Evolutionary conservation across 2,113 vertebrate species (phyloP).

Genomic region (Pachyramphus minor): DNA sequence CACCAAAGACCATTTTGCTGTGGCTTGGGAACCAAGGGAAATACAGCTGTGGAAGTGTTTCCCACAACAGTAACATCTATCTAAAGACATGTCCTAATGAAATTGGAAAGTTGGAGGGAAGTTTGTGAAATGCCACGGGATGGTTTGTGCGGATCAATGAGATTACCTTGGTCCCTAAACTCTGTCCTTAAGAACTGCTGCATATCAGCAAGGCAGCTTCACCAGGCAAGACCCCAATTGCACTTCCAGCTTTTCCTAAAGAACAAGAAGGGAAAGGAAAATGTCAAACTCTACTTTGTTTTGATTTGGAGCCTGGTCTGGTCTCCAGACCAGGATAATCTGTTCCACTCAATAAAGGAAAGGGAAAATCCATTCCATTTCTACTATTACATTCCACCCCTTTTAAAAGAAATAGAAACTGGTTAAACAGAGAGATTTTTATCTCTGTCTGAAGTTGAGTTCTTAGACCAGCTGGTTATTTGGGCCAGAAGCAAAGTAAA

Average conservation of each 20-base stretch:
- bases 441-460: background rate
- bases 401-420: background rate
- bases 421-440: background rate
- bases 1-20: background rate
- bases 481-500: background rate
- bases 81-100: background rate
- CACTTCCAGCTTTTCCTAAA: background rate
- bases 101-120: background rate
- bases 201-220: background rate
- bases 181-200: background rate
- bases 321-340: conserved; percentile 6
- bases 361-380: background rate
- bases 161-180: background rate
- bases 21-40: background rate
- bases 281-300: background rate
- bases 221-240: conserved; percentile 32
- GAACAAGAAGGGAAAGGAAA: background rate
- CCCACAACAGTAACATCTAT: background rate
- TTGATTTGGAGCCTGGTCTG: background rate
- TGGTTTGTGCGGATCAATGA: background rate
- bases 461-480: background rate
- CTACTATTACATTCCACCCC: background rate
- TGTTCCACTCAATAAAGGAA: background rate
- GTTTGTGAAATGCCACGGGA: background rate
- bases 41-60: background rate